phyloP scores from a whole-genome alignment of 1,140 invertebrate genomes.

The Vanessa atalanta region DNA sequence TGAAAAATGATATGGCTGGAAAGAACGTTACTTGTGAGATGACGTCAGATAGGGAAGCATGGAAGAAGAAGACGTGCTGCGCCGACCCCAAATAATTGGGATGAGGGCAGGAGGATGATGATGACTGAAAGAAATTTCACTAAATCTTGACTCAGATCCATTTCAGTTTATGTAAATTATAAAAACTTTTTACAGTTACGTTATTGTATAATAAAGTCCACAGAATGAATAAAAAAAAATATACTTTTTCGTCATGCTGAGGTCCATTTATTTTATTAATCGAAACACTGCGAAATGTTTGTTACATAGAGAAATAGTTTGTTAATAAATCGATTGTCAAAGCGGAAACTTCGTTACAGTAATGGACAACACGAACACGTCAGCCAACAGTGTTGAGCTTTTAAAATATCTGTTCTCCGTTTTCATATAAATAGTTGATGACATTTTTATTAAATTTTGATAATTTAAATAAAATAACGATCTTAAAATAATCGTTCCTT shows the following conservation, averaged over 20 bases:
- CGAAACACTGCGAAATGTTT: slow-evolving; percentile 3
- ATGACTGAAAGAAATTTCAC: too few relatives aligned
- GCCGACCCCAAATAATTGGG: too few relatives aligned
- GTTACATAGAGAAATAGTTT: slow-evolving; percentile 2
- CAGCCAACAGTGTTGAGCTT: not conserved
- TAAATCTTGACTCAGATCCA: too few relatives aligned
- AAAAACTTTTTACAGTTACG: too few relatives aligned
- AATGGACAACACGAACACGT: not conserved
- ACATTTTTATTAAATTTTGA: not conserved
- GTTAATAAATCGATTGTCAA: slow-evolving; percentile 6
- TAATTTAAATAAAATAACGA: not conserved
- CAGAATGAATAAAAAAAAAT: not conserved
- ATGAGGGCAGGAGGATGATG: too few relatives aligned
- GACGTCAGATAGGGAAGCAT: too few relatives aligned
- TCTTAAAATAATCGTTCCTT: not conserved
- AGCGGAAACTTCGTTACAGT: slow-evolving; percentile 4
- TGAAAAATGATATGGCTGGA: too few relatives aligned
- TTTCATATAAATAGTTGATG: not conserved
- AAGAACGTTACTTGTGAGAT: too few relatives aligned
- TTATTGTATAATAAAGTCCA: too few relatives aligned
- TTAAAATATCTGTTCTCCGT: not conserved
- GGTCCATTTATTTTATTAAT: not conserved
- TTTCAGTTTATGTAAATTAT: too few relatives aligned
- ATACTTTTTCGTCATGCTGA: not conserved
- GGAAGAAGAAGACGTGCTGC: too few relatives aligned